phyloP scores from a whole-genome alignment of 2,797 vertebrate species.

The Danionella dracula region DNA sequence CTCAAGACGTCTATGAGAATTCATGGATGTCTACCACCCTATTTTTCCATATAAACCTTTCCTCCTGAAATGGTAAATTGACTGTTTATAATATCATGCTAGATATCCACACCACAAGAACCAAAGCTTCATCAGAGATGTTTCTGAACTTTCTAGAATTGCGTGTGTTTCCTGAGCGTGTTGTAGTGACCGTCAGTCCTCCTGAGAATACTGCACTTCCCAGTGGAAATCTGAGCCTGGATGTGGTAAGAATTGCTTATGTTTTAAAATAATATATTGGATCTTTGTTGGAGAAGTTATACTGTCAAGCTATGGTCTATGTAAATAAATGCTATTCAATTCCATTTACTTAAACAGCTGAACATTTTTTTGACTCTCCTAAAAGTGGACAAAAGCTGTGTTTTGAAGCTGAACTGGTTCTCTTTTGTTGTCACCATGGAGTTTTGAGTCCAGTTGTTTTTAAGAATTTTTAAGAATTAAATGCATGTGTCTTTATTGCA shows the following conservation, averaged over 20 bases:
- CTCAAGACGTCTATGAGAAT: neutral
- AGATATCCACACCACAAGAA: neutral
- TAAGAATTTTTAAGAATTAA: neutral
- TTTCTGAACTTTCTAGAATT: slow-evolving; percentile 69
- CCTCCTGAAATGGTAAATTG: neutral
- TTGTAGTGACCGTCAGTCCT: slow-evolving; percentile 82
- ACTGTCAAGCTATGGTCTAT: neutral
- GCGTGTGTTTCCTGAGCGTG: slow-evolving; percentile 84
- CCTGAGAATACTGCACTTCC: slow-evolving; percentile 64
- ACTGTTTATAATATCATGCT: neutral
- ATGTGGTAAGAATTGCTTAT: slow-evolving; percentile 51
- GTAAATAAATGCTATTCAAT: neutral
- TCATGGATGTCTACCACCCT: neutral
- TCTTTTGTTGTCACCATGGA: neutral
- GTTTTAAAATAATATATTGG: slow-evolving; percentile 2
- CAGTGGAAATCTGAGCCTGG: slow-evolving; percentile 60
- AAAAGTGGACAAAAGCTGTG: neutral
- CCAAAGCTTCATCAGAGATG: neutral
- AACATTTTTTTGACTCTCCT: neutral
- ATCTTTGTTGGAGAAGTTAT: neutral
- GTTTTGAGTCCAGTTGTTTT: neutral
- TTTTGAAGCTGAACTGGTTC: neutral
- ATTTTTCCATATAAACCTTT: neutral
- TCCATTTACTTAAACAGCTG: neutral
- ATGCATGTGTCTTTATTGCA: slow-evolving; percentile 48